Conservation (phyloP, 2,888 invertebrate species). For the Drosophila kokeensis region DNA sequence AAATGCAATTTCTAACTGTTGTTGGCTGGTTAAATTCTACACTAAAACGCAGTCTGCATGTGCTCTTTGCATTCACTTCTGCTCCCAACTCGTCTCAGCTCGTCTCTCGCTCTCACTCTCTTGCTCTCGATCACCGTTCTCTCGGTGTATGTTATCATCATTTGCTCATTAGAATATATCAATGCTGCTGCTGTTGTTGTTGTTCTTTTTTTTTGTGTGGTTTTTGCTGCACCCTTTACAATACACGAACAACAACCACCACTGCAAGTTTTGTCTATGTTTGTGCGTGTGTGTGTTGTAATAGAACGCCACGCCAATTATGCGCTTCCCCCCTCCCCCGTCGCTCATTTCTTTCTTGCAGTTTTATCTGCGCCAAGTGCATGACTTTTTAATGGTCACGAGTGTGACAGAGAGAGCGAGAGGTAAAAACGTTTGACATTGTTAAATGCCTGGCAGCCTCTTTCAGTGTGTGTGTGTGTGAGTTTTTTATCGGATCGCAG, state of each 20-base stretch:
- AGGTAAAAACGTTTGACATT: slow-evolving; percentile 53
- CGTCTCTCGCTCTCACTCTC: neutral
- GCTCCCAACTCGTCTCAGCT: neutral
- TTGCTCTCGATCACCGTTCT: neutral
- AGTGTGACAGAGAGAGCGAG: slow-evolving; percentile 7
- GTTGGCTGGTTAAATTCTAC: slow-evolving; percentile 9
- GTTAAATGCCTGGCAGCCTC: slow-evolving; percentile 60
- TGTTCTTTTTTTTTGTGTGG: slow-evolving; percentile 4
- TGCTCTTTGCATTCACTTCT: slow-evolving; percentile 1
- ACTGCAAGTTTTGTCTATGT: slow-evolving; percentile 22
- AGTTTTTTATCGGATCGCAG: neutral
- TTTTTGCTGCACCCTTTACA: slow-evolving; percentile 30
- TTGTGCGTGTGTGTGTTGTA: slow-evolving; percentile 28
- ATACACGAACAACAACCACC: slow-evolving; percentile 12
- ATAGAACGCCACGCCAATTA: slow-evolving; percentile 53
- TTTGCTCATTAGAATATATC: slow-evolving; percentile 47
- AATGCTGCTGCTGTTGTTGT: slow-evolving; percentile 16
- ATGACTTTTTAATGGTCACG: slow-evolving; percentile 74
- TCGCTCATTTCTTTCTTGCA: slow-evolving; percentile 48
- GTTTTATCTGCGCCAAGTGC: slow-evolving; percentile 71
- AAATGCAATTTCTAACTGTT: slow-evolving; percentile 56
- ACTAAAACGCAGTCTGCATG: slow-evolving; percentile 20
- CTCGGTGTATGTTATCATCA: slow-evolving; percentile 34
- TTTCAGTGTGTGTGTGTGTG: slow-evolving; percentile 7
- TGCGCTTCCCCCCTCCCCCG: neutral